A percentile compares a stretch with the other conserved stretches of the same genome.
Evolutionary conservation across 1,140 invertebrate species (phyloP).

Genomic region (Aplysia californica): DNA sequence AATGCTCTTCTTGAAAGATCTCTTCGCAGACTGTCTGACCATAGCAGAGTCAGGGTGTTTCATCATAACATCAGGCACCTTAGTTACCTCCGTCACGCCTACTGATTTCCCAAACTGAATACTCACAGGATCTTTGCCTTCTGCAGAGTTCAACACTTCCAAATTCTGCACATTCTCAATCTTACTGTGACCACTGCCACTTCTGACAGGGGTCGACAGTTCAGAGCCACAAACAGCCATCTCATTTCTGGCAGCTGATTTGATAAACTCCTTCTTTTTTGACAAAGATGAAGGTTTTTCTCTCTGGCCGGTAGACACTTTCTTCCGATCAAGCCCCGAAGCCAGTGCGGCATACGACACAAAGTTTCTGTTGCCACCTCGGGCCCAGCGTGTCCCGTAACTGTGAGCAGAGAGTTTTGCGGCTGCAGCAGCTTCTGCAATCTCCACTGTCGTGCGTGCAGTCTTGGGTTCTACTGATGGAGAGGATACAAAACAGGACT

Average conservation of each 20-base stretch:
- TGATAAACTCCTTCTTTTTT: constrained; percentile 22
- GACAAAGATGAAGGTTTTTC: constrained; percentile 16
- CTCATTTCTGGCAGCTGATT: constrained; percentile 4
- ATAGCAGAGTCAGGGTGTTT: too few relatives aligned
- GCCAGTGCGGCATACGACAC: constrained; percentile 19
- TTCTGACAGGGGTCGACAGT: too few relatives aligned
- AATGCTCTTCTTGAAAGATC: constrained; percentile 19
- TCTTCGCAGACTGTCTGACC: constrained; percentile 10
- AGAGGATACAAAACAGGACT: too few relatives aligned
- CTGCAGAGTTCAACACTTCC: too few relatives aligned
- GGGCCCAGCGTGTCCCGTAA: constrained; percentile 5
- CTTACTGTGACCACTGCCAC: too few relatives aligned
- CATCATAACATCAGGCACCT: too few relatives aligned
- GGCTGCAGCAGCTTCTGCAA: constrained; percentile 20
- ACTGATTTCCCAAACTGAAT: too few relatives aligned
- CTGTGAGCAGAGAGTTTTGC: constrained; percentile 20
- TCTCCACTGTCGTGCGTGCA: constrained; percentile 24
- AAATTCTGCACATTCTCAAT: too few relatives aligned
- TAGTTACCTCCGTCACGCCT: too few relatives aligned
- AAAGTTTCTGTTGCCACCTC: not conserved
- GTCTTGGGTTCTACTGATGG: not conserved
- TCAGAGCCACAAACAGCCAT: too few relatives aligned
- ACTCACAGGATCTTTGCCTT: too few relatives aligned
- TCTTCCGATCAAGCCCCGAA: constrained; percentile 6
- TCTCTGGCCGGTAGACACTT: not conserved